Conservation (phyloP, 2,888 invertebrate species). For the Drosophila melanosoma region DNA sequence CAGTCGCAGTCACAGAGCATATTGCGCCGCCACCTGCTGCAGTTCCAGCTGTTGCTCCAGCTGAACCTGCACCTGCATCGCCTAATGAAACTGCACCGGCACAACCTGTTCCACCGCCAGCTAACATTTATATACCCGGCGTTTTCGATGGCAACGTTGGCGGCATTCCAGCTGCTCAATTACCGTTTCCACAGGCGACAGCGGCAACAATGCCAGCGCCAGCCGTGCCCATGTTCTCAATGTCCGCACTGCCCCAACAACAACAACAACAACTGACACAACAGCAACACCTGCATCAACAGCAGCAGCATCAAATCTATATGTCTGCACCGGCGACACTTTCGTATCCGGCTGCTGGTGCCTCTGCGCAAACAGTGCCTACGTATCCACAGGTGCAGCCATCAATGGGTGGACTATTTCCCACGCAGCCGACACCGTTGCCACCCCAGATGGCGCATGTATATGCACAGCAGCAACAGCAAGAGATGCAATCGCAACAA, state of each 20-base stretch:
- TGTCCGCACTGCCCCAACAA: slow-evolving; percentile 55
- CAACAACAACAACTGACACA: slow-evolving; percentile 46
- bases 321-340: slow-evolving; percentile 80
- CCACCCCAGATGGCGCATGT: slow-evolving; percentile 79
- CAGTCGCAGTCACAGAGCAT: slow-evolving; percentile 8
- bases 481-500: slow-evolving; percentile 30
- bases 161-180: slow-evolving; percentile 68
- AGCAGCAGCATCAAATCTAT: slow-evolving; percentile 73
- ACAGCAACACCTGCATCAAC: slow-evolving; percentile 47
- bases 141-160: slow-evolving; percentile 63
- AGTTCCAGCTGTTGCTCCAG: slow-evolving; percentile 8
- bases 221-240: slow-evolving; percentile 79
- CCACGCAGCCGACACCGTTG: slow-evolving; percentile 77
- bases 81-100: slow-evolving; percentile 12
- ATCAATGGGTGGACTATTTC: slow-evolving; percentile 78
- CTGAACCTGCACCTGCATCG: slow-evolving; percentile 9
- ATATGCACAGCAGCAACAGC: slow-evolving; percentile 17
- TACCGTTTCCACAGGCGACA: slow-evolving; percentile 79
- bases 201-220: slow-evolving; percentile 52
- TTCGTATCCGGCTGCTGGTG: slow-evolving; percentile 74
- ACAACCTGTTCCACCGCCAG: slow-evolving; percentile 61
- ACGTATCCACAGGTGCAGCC: slow-evolving; percentile 85
- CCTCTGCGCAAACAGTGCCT: slow-evolving; percentile 81
- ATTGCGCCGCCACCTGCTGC: slow-evolving; percentile 14
- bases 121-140: slow-evolving; percentile 76